Conservation (phyloP, 2,113 vertebrate genomes). For the Varanus salvator region DNA sequence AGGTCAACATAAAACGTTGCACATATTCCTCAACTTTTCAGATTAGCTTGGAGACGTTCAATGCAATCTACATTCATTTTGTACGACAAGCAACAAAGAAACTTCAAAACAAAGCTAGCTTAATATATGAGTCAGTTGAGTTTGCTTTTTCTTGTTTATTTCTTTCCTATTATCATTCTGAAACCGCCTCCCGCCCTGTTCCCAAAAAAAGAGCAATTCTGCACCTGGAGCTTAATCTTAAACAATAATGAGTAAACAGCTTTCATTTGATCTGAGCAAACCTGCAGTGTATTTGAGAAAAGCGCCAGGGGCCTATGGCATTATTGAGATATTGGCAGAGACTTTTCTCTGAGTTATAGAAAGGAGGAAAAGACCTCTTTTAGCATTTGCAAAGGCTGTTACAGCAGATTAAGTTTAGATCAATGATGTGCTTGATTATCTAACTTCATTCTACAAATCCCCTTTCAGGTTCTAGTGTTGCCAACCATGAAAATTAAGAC, state of each 20-base stretch:
- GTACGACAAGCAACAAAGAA: slow-evolving; percentile 24
- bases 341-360: slow-evolving; percentile 61
- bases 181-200: slow-evolving; percentile 3
- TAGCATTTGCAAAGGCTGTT: slow-evolving; percentile 73
- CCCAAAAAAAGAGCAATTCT: slow-evolving; percentile 67
- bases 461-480: slow-evolving; percentile 70
- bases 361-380: slow-evolving; percentile 49
- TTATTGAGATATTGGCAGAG: slow-evolving; percentile 70
- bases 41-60: slow-evolving; percentile 25
- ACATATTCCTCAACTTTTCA: slow-evolving; percentile 4
- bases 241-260: slow-evolving; percentile 76
- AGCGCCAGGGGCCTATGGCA: slow-evolving; percentile 56
- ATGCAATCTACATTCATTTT: slow-evolving; percentile 16
- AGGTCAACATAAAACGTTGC: neutral
- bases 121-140: slow-evolving; percentile 65
- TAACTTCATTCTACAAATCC: slow-evolving; percentile 62
- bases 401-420: slow-evolving; percentile 76
- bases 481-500: slow-evolving; percentile 75
- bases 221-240: slow-evolving; percentile 72
- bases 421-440: slow-evolving; percentile 81
- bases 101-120: slow-evolving; percentile 44
- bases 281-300: slow-evolving; percentile 53
- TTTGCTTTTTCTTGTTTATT: slow-evolving; percentile 22
- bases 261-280: slow-evolving; percentile 75
- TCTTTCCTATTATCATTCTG: slow-evolving; percentile 65